A percentile compares a stretch with the other conserved stretches of the same genome.
These are phyloP conservation scores for Hippotragus niger DNA, from an alignment of 2,113 vertebrate genomes.

Conservation along the genomic window DNA sequence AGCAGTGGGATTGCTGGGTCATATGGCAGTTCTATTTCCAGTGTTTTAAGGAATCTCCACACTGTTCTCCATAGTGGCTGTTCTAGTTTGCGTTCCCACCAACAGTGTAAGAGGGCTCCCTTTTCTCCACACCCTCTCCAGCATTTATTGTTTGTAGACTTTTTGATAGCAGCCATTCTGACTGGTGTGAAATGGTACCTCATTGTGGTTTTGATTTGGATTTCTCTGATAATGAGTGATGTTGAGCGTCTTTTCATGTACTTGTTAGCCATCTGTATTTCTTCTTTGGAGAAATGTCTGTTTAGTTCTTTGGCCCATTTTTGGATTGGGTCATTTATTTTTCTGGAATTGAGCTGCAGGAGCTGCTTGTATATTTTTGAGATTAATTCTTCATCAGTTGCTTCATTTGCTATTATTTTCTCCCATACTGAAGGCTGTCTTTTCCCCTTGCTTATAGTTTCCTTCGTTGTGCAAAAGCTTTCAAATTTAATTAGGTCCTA, in stretches of 20 bases:
- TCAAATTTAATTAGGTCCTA: background rate
- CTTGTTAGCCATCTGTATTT: background rate
- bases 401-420: background rate
- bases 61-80: background rate
- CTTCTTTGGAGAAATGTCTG: background rate
- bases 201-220: background rate
- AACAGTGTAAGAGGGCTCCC: background rate
- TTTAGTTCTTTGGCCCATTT: background rate
- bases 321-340: background rate
- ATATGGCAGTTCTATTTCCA: background rate
- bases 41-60: background rate
- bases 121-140: background rate
- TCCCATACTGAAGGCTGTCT: background rate
- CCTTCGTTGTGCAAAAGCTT: fast-evolving
- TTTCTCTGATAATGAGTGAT: background rate
- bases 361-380: background rate
- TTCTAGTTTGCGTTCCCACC: background rate
- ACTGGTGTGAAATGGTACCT: background rate
- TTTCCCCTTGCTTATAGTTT: background rate
- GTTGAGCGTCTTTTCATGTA: background rate
- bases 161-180: background rate
- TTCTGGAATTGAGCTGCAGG: background rate
- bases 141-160: background rate
- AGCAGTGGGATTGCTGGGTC: background rate
- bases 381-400: background rate